Conservation (phyloP, 2,113 vertebrate genomes). For the Tamias sibiricus region DNA sequence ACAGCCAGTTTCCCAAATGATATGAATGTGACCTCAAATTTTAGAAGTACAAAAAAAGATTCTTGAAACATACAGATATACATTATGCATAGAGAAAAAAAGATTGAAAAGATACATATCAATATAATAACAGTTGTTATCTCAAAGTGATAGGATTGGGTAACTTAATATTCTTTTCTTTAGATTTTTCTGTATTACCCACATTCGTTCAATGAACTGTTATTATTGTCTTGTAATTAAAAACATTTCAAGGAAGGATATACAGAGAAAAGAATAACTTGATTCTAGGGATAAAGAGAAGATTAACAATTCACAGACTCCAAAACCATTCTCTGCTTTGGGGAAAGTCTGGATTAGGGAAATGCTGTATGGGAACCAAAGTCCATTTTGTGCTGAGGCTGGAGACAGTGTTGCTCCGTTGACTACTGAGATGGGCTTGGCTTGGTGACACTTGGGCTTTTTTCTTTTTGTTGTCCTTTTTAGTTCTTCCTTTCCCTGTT, state of each 20-base stretch:
- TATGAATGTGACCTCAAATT: not conserved
- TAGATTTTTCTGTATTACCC: conserved; percentile 7
- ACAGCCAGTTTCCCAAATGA: not conserved
- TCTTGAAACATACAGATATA: not conserved
- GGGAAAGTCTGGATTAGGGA: not conserved
- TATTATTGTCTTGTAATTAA: not conserved
- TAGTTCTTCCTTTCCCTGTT: not conserved
- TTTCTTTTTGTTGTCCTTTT: not conserved
- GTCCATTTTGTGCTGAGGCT: not conserved
- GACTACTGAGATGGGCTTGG: not conserved
- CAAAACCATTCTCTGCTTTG: not conserved
- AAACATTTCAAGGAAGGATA: not conserved
- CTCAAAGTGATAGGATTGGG: not conserved
- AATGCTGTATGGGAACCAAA: not conserved
- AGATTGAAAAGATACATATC: not conserved
- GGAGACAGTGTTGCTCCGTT: too few species aligned
- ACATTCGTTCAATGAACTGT: conserved; percentile 9
- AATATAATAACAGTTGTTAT: not conserved
- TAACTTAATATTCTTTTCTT: conserved; percentile 34
- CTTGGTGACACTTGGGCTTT: fast-evolving
- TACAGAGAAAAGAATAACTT: not conserved
- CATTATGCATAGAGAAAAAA: not conserved
- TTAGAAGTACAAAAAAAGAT: not conserved
- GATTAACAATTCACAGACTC: not conserved
- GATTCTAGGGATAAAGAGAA: not conserved